Evolutionary conservation across 2,888 invertebrate genomes (phyloP).

Genomic region (Drosophila emarginata): DNA sequence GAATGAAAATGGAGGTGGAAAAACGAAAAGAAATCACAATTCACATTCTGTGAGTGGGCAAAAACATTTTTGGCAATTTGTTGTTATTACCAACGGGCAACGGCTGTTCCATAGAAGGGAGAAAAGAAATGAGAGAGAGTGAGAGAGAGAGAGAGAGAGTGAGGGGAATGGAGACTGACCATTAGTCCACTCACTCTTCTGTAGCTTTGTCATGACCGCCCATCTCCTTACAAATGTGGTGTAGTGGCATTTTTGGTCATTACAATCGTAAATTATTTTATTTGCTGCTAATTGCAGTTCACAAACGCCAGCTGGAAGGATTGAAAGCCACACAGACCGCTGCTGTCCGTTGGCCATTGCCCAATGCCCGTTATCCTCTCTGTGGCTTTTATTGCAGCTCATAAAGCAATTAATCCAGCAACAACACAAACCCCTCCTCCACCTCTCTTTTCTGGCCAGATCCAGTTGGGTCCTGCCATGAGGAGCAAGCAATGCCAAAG

Average conservation of each 20-base stretch:
- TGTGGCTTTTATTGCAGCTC: slow-evolving; percentile 73
- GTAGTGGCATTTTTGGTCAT: slow-evolving; percentile 57
- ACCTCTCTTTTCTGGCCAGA: neutral
- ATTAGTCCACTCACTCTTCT: neutral
- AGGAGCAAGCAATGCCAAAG: slow-evolving; percentile 20
- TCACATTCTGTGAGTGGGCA: slow-evolving; percentile 36
- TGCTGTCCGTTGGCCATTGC: slow-evolving; percentile 1
- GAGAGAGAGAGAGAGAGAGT: neutral
- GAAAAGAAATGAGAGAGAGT: neutral
- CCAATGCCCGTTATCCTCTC: neutral
- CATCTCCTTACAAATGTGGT: slow-evolving; percentile 9
- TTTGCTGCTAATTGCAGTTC: slow-evolving; percentile 77
- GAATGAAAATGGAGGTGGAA: neutral
- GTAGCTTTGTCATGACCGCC: no score
- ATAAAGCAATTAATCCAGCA: slow-evolving; percentile 73
- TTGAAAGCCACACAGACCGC: slow-evolving; percentile 17
- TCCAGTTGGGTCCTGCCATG: neutral
- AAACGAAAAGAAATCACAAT: slow-evolving; percentile 47
- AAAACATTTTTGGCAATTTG: slow-evolving; percentile 64
- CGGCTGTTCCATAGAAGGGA: slow-evolving; percentile 25
- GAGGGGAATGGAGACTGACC: neutral
- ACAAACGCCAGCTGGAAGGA: slow-evolving; percentile 52
- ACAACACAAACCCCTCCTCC: neutral
- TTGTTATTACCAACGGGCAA: slow-evolving; percentile 57
- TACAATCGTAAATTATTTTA: slow-evolving; percentile 77